phyloP scores from a whole-genome alignment of 2,797 vertebrate species.

The Enteromius paludinosus region DNA sequence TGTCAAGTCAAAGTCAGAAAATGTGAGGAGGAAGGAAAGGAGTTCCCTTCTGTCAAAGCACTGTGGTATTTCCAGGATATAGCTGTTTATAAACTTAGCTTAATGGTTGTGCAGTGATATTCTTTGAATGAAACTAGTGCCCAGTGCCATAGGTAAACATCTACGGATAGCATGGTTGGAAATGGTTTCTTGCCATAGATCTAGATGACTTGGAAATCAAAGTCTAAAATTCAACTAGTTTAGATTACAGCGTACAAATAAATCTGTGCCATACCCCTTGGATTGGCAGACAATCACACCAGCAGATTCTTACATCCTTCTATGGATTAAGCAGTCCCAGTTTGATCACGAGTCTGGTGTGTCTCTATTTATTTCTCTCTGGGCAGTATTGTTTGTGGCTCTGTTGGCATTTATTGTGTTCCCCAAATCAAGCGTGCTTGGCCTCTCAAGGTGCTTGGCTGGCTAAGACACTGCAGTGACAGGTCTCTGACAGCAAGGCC shows the following conservation, averaged over 20 bases:
- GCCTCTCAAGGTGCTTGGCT: slow-evolving; percentile 56
- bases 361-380: slow-evolving; percentile 50
- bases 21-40: too few species aligned
- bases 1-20: neutral
- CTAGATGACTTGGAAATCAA: neutral
- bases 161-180: too few species aligned
- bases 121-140: too few species aligned
- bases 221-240: neutral
- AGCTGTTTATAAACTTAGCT: neutral
- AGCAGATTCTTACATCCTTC: neutral
- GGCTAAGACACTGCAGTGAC: slow-evolving; percentile 30
- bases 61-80: neutral
- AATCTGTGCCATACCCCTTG: neutral
- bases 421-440: slow-evolving; percentile 55
- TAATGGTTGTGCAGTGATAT: neutral
- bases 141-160: too few species aligned
- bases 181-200: neutral
- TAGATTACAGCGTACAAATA: neutral
- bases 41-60: neutral
- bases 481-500: slow-evolving; percentile 38
- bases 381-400: slow-evolving; percentile 58
- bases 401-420: slow-evolving; percentile 65
- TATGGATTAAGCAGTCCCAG: slow-evolving; percentile 27
- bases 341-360: slow-evolving; percentile 24
- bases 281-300: neutral